Evolutionary conservation across 2,113 vertebrate species (phyloP).

Genomic region (Garra rufa): DNA sequence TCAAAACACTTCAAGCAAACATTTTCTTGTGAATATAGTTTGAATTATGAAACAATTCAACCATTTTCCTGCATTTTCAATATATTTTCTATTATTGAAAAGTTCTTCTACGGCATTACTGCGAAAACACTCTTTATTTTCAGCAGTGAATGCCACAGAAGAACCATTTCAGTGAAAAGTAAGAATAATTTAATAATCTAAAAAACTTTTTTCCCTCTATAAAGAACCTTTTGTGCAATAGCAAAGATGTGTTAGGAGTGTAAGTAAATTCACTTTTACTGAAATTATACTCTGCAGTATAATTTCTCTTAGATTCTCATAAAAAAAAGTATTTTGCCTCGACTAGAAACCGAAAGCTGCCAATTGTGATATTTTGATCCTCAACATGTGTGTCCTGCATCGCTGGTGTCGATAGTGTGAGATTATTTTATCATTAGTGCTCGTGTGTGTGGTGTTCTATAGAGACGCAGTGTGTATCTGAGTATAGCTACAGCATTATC

Average conservation of each 20-base stretch:
- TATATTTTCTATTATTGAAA: neutral
- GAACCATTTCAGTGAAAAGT: neutral
- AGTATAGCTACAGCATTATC: slow-evolving; percentile 46
- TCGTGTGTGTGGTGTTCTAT: slow-evolving; percentile 14
- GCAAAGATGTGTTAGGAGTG: neutral
- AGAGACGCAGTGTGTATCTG: slow-evolving; percentile 28
- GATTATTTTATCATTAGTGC: slow-evolving; percentile 14
- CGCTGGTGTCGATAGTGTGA: neutral
- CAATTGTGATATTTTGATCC: neutral
- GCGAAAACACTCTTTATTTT: no score
- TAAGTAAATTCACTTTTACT: neutral
- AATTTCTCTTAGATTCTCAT: neutral
- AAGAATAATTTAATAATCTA: neutral
- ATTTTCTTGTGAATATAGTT: neutral
- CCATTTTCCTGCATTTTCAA: no score
- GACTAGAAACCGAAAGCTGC: neutral
- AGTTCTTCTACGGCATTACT: no score
- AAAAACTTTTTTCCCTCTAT: neutral
- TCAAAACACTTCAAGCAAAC: no score
- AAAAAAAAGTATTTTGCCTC: neutral
- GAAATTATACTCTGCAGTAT: neutral
- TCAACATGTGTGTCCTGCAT: neutral
- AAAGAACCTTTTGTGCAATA: neutral
- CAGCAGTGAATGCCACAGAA: no score
- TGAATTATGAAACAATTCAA: neutral